phyloP scores from a whole-genome alignment of 1,140 invertebrate species.

The Orussus abietinus region DNA sequence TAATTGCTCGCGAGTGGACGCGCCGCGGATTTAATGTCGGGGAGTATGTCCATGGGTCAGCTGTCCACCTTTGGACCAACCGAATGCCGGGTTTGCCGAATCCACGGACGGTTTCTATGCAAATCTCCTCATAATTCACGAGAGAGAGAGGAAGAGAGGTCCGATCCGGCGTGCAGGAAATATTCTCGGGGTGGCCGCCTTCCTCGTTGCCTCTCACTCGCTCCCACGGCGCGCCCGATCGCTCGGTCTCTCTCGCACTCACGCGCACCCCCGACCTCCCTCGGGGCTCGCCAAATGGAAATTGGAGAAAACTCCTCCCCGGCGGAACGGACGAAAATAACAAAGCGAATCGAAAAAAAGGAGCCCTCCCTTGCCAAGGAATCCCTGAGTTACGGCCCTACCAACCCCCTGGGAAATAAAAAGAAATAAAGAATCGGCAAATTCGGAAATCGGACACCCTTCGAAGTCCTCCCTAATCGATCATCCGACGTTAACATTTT shows the following conservation, averaged over 20 bases:
- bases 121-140: constrained; percentile 43
- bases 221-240: too few species aligned
- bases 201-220: background rate
- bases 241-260: constrained; percentile 1
- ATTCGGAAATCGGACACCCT: too few species aligned
- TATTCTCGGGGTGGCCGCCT: constrained; percentile 16
- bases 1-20: constrained; percentile 18
- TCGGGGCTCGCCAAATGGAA: too few species aligned
- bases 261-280: too few species aligned
- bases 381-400: background rate
- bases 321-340: too few species aligned
- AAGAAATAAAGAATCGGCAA: too few species aligned
- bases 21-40: constrained; percentile 32
- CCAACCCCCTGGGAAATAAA: too few species aligned
- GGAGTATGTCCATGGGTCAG: constrained; percentile 29
- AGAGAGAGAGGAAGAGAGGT: constrained; percentile 11
- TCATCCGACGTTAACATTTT: too few species aligned
- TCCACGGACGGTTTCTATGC: constrained; percentile 38
- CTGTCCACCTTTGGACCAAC: constrained; percentile 24
- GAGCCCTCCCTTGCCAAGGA: too few species aligned
- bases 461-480: too few species aligned
- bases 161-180: constrained; percentile 9
- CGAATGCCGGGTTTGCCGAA: constrained; percentile 18
- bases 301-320: background rate
- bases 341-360: too few species aligned